These are phyloP conservation scores for Blastobasis adustella DNA, from an alignment of 2,888 invertebrate genomes.

Conservation along the genomic window DNA sequence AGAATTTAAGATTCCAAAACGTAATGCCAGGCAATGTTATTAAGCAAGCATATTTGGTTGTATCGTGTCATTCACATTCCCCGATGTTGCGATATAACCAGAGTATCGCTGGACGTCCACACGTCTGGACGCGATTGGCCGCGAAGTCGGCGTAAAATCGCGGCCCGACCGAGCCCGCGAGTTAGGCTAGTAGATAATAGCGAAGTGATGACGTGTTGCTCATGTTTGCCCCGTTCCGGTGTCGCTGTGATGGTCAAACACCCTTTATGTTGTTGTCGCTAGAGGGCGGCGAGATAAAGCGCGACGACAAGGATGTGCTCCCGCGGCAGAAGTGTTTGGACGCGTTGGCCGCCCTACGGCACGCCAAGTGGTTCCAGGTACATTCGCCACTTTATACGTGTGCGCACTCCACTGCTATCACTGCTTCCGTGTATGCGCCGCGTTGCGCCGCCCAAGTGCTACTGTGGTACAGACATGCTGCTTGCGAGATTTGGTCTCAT, in stretches of 20 bases:
- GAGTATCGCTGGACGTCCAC: no score
- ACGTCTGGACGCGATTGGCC: conserved; percentile 14
- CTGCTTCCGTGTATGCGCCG: neutral
- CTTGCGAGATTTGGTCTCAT: no score
- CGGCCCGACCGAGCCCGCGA: conserved; percentile 8
- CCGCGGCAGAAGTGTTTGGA: conserved; percentile 99
- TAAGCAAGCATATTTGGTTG: no score
- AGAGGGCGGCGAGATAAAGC: conserved; percentile 78
- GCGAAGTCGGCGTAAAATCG: conserved; percentile 6
- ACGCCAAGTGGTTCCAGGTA: conserved; percentile 99
- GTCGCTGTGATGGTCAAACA: conserved; percentile 82
- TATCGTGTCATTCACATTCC: no score
- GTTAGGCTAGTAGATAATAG: no score
- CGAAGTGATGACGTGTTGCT: conserved; percentile 2
- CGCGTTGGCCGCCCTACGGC: conserved; percentile 99
- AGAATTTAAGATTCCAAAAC: no score
- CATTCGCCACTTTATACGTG: conserved; percentile 63
- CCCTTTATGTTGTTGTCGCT: conserved; percentile 79
- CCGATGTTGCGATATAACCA: no score
- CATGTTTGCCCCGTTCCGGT: conserved; percentile 71
- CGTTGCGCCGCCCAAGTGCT: neutral
- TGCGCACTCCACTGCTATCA: conserved; percentile 44
- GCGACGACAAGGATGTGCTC: conserved; percentile 94
- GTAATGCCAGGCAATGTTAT: no score
- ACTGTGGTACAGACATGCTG: no score